Evolutionary conservation across 2,888 invertebrate genomes (phyloP), one percentile per base, ranked within the genome.

Genomic region (Limnephilus marmoratus): DNA sequence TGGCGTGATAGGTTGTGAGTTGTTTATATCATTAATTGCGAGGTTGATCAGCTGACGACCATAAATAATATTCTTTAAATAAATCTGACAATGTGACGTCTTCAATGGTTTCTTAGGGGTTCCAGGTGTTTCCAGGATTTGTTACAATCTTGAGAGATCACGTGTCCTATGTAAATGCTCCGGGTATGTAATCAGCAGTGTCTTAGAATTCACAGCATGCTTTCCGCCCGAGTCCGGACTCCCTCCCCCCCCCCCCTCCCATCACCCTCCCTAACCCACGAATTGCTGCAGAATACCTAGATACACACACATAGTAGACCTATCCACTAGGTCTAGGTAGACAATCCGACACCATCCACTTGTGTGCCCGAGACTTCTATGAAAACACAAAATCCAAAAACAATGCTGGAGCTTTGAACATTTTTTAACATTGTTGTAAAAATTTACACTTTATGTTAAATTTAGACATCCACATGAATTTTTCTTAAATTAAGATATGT

Each of bases 161-260:
- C 80, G 88, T 88, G 80, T 31, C 68, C 80, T 34, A 34, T 68
- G 88, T 88, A 88, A 88, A 88, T 68, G 80, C 34, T 68, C 34
- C 9, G 68, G 53, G 68, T 24, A 90, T 34, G 89, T 87, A 89
- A 92, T 92, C 90, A 91, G 34, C 83, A 88, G n/a, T 81, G 86
- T 85, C 41, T 92, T 92, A 81, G 83, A 82, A 92, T 92, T 91
- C 92, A 88, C 88, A 83, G 90, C 92, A 80, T 82, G 92, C 80
- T 80, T 49, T 83, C 24, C 18, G 5, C 83, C 18, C 18, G 53
- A 68, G 53, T 24, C 53, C 53, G 83, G 83, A 83, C 83, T 18
- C 37, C 24, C 83, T 5, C 34, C 37, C 37, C 83, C 34, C 31
- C 13, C 15, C 9, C 82, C 82, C 13, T n/a, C 53, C 24, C 24